A percentile compares a stretch with the other conserved stretches of the same genome.
phyloP scores from a whole-genome alignment of 2,113 vertebrate species.

The Oryzias javanicus region DNA sequence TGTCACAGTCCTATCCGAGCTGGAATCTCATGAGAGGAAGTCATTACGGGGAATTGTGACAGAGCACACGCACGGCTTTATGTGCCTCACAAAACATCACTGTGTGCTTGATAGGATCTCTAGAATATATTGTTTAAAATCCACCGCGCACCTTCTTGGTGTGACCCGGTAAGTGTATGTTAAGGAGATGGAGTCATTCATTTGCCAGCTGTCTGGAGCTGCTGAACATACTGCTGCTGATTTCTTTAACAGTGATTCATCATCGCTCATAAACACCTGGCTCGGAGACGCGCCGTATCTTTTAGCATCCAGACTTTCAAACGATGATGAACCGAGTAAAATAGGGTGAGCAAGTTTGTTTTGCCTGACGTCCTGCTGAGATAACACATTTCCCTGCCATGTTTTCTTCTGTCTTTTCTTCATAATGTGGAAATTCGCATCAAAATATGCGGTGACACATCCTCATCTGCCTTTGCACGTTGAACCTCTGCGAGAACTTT shows the following conservation, averaged over 20 bases:
- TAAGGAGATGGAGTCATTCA: slow-evolving; percentile 15
- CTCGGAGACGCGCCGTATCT: slow-evolving; percentile 12
- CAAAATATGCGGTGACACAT: slow-evolving; percentile 24
- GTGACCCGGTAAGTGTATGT: neutral
- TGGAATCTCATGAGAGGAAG: slow-evolving; percentile 36
- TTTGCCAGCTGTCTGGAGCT: slow-evolving; percentile 22
- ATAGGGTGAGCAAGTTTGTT: slow-evolving; percentile 39
- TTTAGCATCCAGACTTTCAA: slow-evolving; percentile 31
- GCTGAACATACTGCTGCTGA: slow-evolving; percentile 11
- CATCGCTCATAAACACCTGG: slow-evolving; percentile 32
- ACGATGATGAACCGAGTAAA: slow-evolving; percentile 52
- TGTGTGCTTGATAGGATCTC: slow-evolving; percentile 5
- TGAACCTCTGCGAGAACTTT: slow-evolving; percentile 9
- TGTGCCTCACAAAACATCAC: slow-evolving; percentile 8
- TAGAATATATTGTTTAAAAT: slow-evolving; percentile 19
- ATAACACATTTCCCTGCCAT: slow-evolving; percentile 36
- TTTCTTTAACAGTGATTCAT: slow-evolving; percentile 33
- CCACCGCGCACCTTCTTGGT: slow-evolving; percentile 5
- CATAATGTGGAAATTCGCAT: slow-evolving; percentile 35
- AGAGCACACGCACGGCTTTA: slow-evolving; percentile 8
- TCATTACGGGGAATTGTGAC: slow-evolving; percentile 28
- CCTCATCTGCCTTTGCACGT: slow-evolving; percentile 3
- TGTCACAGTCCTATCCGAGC: slow-evolving; percentile 41
- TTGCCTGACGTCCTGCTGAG: slow-evolving; percentile 46
- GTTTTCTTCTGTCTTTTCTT: slow-evolving; percentile 2